Base-by-base conservation (phyloP, 2,888 invertebrate species). In the Cerceris ruficornis region DNA sequence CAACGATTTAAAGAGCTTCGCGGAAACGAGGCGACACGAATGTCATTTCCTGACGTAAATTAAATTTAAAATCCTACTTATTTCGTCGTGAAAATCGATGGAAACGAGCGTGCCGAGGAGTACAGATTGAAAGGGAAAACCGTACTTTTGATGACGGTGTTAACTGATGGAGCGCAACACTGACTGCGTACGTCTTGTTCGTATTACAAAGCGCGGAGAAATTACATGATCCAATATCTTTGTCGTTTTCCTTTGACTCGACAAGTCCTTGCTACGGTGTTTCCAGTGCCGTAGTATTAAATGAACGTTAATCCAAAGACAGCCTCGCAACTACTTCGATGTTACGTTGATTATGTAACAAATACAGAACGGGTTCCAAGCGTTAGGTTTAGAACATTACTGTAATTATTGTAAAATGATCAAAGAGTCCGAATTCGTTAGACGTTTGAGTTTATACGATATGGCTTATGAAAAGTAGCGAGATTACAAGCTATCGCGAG, bases 21-120 rank as follows among this genome's bases (percentile, higher is more conserved):
- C 57, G 69, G 72, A 76, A 58, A 73, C 71, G 69, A 66, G 62
- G 75, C 72, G 77, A 75, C 77, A 69, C 67, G 70, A 74, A 77
- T 58, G 77, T 73, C 71, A 76, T 84, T 84, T 84, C 75, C 71
- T 72, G 50, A 79, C 69, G 75, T 81, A 83, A 83, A 83, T 83
- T 81, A 77, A 74, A 69, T 71, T 81, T 69, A 71, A 74, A 78
- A 75, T 77, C 72, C 57, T 75, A 65, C 80, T 83, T 83, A 83
- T 83, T 83, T 73, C 72, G 55, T 59, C 50, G 75, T 55, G 39
- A 64, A 69, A 74, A 83, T 77, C 83, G 75, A 82, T 77, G 72
- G 64, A 54, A 69, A 77, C 74, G 57, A 46, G 46, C 66, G 58
- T 67, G 28, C 39, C 54, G 71, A 52, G 49, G 67, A 67, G 62